A percentile compares a stretch with the other conserved stretches of the same genome.
Conservation (phyloP, 2,113 vertebrate genomes). For the Lampris incognitus region DNA sequence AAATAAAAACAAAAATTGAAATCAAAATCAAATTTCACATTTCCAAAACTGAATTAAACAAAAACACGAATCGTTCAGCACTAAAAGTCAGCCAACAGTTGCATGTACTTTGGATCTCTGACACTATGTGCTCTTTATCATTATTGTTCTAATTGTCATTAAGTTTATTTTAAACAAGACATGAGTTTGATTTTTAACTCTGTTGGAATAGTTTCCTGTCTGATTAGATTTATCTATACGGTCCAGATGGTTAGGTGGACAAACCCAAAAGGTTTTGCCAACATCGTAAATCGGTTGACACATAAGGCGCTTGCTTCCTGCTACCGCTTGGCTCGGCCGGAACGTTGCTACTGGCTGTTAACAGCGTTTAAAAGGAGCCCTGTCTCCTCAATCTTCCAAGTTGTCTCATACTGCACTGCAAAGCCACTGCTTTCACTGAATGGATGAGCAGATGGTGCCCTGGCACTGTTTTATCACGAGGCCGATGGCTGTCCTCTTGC, state of each 20-base stretch:
- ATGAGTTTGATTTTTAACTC: background rate
- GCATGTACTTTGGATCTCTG: too few species aligned
- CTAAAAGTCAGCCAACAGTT: too few species aligned
- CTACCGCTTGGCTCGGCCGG: conserved; percentile 63
- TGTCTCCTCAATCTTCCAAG: conserved; percentile 69
- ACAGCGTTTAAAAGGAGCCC: conserved; percentile 51
- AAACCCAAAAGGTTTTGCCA: conserved; percentile 24
- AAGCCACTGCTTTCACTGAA: conserved; percentile 63
- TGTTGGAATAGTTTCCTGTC: conserved; percentile 34
- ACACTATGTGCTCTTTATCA: background rate
- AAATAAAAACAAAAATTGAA: too few species aligned
- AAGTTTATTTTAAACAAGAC: background rate
- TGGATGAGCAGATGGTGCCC: conserved; percentile 76
- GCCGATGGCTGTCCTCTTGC: conserved; percentile 33
- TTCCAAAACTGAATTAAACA: too few species aligned
- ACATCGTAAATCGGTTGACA: conserved; percentile 68
- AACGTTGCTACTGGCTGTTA: conserved; percentile 65
- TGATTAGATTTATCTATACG: conserved; percentile 51
- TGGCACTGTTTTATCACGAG: conserved; percentile 55
- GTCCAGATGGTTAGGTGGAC: conserved; percentile 73
- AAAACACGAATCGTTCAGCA: too few species aligned
- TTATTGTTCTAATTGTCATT: background rate
- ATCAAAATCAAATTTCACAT: too few species aligned
- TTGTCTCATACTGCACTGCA: conserved; percentile 63
- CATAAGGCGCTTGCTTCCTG: conserved; percentile 72